Evolutionary conservation across 1,140 invertebrate genomes (phyloP).

Genomic region (Hypsibius dujardini): DNA sequence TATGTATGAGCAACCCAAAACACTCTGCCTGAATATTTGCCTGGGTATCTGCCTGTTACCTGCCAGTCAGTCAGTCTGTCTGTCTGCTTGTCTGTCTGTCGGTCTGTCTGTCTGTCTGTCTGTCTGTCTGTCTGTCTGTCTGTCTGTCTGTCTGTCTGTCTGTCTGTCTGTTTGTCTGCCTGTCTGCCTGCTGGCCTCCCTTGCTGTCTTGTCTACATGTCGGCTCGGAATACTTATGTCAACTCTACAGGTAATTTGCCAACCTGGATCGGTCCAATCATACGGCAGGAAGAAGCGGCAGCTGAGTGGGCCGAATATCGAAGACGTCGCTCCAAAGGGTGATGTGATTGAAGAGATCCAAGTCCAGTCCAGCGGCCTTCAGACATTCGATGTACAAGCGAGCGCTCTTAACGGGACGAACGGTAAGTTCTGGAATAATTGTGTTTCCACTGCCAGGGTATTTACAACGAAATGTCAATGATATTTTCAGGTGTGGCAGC

Average conservation of each 20-base stretch:
- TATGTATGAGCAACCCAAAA: constrained; percentile 37
- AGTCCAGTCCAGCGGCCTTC: constrained; percentile 72
- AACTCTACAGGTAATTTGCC: not conserved
- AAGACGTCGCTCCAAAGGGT: constrained; percentile 11
- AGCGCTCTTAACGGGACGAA: not conserved
- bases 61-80: no score
- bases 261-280: not conserved
- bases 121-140: no score
- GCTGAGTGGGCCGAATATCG: not conserved
- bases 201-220: not conserved
- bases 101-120: no score
- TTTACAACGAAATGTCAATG: not conserved
- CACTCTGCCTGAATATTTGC: no score
- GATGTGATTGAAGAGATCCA: constrained; percentile 56
- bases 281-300: constrained; percentile 13
- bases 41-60: no score
- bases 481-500: constrained; percentile 30
- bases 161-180: not conserved
- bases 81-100: no score
- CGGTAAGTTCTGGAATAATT: not conserved
- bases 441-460: not conserved
- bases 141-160: not conserved
- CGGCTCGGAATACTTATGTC: not conserved
- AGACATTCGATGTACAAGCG: constrained; percentile 49
- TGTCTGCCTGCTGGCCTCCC: not conserved